Evolutionary conservation across 2,797 vertebrate species (phyloP), one percentile per base, ranked within the genome.

Genomic region (Hybognathus amarus): DNA sequence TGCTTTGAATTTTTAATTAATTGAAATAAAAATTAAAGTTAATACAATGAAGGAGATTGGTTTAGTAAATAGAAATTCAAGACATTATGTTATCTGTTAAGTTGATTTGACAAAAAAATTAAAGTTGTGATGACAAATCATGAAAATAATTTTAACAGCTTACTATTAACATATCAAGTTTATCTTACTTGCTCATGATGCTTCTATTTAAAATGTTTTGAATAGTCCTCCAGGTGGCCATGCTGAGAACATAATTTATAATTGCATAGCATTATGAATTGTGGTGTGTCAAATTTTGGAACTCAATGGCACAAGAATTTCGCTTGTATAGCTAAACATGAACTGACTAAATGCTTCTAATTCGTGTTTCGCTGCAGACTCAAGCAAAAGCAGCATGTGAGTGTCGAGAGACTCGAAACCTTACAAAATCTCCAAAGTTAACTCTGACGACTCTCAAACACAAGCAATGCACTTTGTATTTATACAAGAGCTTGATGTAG

Each of bases 381-480:
- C 61, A 80, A n/a, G 50, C 75, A 73, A 84, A 84, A 67, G 18
- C 22, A 56, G 18, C 52, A 18, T 76, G 73, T 36, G 36, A 36
- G 40, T 69, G 84, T 76, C 74, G 38, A 73, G 45, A 66, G 85
- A 74, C 63, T 77, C 42, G 27, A 40, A 67, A 54, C 33, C 24
- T 85, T 17, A 20, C 59, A 82, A 52, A 82, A 73, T 56, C 52
- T 30, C 67, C 42, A 80, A 83, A 67, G 68, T 70, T n/a, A 77
- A 70, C 63, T 59, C 56, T 64, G 54, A 69, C 63, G 63, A 71
- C 36, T 75, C 77, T 80, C 64, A 84, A 83, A 83, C 40, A 47
- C 63, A 79, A 85, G 63, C 79, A 64, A 59, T 69, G 69, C 59
- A 66, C 77, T 79, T 83, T 87, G 79, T 87, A 74, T 79, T 85